Conservation (phyloP, 2,797 vertebrate genomes). For the Onychomys leucogaster region DNA sequence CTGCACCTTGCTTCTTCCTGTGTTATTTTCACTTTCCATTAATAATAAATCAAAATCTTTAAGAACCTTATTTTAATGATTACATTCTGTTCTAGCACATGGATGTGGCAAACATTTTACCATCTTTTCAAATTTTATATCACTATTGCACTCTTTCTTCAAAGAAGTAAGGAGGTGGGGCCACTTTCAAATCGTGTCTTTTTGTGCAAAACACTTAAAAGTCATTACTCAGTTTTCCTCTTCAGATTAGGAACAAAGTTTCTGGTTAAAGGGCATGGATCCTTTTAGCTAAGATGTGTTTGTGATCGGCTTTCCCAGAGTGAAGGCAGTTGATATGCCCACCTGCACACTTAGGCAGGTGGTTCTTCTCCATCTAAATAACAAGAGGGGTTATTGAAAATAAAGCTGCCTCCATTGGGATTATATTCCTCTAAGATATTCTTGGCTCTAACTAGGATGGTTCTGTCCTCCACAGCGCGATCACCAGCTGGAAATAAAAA, state of each 20-base stretch:
- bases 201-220: not conserved
- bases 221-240: not conserved
- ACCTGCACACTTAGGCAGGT: constrained; percentile 43
- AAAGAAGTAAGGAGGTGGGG: not conserved
- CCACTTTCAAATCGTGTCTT: not conserved
- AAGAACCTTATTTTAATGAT: not conserved
- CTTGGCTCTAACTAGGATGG: not conserved
- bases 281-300: constrained; percentile 52
- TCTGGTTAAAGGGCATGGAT: constrained; percentile 15
- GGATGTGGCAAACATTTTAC: not conserved
- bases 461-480: constrained; percentile 87
- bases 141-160: constrained; percentile 7
- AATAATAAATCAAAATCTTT: not conserved
- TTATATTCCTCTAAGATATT: constrained; percentile 58
- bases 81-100: not conserved
- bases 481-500: constrained; percentile 92
- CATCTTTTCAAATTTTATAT: not conserved
- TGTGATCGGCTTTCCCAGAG: constrained; percentile 52
- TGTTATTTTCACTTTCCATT: not conserved
- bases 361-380: constrained; percentile 53
- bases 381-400: constrained; percentile 48
- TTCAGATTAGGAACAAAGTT: constrained; percentile 6
- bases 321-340: constrained; percentile 56
- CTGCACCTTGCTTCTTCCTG: not conserved
- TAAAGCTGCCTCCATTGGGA: not conserved